A percentile compares a stretch with the other conserved stretches of the same genome.
These are phyloP conservation scores for Chrysotoxum bicinctum DNA, from an alignment of 2,888 invertebrate species.

Conservation along the genomic window DNA sequence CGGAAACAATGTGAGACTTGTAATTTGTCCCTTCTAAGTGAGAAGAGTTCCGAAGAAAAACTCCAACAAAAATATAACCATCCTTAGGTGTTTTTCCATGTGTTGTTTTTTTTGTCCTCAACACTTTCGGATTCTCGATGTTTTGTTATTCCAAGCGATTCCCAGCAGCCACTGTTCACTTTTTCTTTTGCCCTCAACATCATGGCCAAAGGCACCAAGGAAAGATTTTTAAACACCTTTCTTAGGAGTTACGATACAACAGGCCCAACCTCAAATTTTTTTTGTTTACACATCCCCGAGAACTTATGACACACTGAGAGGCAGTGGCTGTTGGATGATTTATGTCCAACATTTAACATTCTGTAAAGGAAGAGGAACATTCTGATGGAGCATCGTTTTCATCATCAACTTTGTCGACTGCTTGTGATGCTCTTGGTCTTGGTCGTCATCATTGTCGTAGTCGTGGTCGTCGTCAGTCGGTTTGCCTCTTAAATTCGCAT, in stretches of 20 bases:
- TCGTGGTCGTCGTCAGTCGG: slow-evolving; percentile 28
- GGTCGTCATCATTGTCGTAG: slow-evolving; percentile 5
- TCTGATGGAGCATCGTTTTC: slow-evolving; percentile 64
- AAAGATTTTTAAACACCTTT: slow-evolving; percentile 57
- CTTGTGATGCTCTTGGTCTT: neutral
- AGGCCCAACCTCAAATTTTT: slow-evolving; percentile 49
- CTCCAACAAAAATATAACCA: slow-evolving; percentile 27
- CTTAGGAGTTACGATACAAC: slow-evolving; percentile 11
- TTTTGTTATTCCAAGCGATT: slow-evolving; percentile 38
- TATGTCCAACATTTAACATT: slow-evolving; percentile 71
- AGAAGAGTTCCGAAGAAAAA: slow-evolving; percentile 9
- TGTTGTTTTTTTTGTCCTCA: neutral
- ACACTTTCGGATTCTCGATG: slow-evolving; percentile 19
- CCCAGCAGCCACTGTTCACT: slow-evolving; percentile 51
- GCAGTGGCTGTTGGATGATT: slow-evolving; percentile 68
- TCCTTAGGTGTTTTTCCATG: slow-evolving; percentile 22
- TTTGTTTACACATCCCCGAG: slow-evolving; percentile 50
- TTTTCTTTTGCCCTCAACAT: slow-evolving; percentile 40
- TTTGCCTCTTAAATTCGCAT: slow-evolving; percentile 51
- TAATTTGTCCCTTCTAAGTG: slow-evolving; percentile 31
- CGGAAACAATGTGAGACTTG: slow-evolving; percentile 37
- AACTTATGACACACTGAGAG: slow-evolving; percentile 61
- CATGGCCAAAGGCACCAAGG: slow-evolving; percentile 35
- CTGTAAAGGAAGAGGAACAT: slow-evolving; percentile 65
- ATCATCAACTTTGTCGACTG: slow-evolving; percentile 44